Base-by-base conservation (phyloP, 2,113 vertebrate species). In the Zapornia atra region DNA sequence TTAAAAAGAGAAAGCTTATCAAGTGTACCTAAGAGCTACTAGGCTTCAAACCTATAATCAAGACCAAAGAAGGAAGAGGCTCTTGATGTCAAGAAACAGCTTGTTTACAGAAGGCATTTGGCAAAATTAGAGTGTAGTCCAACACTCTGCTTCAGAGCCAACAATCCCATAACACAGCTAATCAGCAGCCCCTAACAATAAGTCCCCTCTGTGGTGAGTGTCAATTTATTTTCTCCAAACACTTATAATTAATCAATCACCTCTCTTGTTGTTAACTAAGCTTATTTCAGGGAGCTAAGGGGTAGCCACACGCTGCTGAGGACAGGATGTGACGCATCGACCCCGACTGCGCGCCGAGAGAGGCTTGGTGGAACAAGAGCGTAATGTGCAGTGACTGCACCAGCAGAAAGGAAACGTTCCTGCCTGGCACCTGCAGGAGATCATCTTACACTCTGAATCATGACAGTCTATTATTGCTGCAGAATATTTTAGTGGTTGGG, bases 341-440 rank as follows among this genome's bases (percentile, higher is more conserved):
- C 15, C 10, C 56, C 0, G 1, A 22, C n/a, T 21, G 33, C 3
- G 2, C 24, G 1, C 0, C 0, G 40, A 29, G 51, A 29, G 51
- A 46, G 34, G 18, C 33, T 61, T 48, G 48, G 40, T 65, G 69
- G 69, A 50, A 69, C 34, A 57, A 76, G 61, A n/a, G 36, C 1
- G 9, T 48, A 21, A 89, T 68, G 46, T 82, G 79, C 56, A 73
- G n/a, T 2, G 71, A 77, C 16, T 77, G 60, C 68, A 64, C 10
- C 51, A 69, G 64, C 5, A 22, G 56, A 63, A 77, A 73, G 71
- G 82, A 38, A 86, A 56, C 0, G 0, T 10, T 86, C 85, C 50
- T 92, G 75, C 75, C 54, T 96, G 90, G 83, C 80, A 94, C 72
- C 83, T 82, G 60, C 83, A 86, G 72, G 65, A 82, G 77, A 69